These are phyloP conservation scores for Callipepla californica DNA, from an alignment of 2,113 vertebrate species.

Conservation along the genomic window DNA sequence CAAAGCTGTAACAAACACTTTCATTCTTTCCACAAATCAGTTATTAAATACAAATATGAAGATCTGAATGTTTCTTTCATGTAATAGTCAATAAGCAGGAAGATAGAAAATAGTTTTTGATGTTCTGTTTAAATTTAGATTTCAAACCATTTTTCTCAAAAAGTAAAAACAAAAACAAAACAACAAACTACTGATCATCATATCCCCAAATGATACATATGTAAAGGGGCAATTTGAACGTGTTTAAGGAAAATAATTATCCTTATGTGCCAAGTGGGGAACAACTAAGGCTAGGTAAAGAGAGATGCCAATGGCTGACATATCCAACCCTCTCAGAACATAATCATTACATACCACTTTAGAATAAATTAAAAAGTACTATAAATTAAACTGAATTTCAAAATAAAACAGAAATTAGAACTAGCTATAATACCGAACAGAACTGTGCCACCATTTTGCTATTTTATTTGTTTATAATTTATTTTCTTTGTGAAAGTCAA, in stretches of 20 bases:
- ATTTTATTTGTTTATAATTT: background rate
- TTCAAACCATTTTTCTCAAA: background rate
- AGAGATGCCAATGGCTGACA: background rate
- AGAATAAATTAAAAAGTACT: background rate
- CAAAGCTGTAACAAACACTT: background rate
- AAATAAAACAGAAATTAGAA: background rate
- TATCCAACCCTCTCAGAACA: background rate
- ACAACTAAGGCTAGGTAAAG: background rate
- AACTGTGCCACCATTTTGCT: background rate
- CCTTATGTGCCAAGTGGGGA: background rate
- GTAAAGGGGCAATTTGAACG: background rate
- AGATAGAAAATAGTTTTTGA: background rate
- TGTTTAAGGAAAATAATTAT: background rate
- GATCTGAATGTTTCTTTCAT: slow-evolving; percentile 8
- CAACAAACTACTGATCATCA: background rate
- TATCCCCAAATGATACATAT: too few species aligned
- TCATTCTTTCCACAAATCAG: background rate
- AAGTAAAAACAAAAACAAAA: background rate
- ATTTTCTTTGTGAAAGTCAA: background rate
- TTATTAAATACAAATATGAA: slow-evolving; percentile 9
- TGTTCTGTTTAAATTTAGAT: background rate
- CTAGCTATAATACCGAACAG: background rate
- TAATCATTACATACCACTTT: background rate
- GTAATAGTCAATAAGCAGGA: background rate
- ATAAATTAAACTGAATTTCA: background rate